A percentile compares a stretch with the other conserved stretches of the same genome.
phyloP scores from a whole-genome alignment of 2,113 vertebrate genomes.

The Paratilapia polleni region DNA sequence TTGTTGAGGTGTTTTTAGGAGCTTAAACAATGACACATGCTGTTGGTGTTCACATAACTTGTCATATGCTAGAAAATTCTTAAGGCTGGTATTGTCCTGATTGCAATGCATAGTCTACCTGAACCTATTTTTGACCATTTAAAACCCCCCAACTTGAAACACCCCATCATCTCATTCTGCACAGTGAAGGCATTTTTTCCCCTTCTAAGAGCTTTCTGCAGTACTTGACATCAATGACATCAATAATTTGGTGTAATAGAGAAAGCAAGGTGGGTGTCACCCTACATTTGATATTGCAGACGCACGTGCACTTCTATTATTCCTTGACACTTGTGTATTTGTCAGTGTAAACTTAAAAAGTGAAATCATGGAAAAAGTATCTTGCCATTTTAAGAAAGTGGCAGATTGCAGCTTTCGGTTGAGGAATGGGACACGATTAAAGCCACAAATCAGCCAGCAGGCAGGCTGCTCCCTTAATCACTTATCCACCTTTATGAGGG shows the following conservation, averaged over 20 bases:
- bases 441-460: conserved; percentile 11
- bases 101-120: not conserved
- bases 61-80: not conserved
- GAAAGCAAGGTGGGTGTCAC: not conserved
- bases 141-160: not conserved
- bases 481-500: conserved; percentile 11
- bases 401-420: not conserved
- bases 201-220: conserved; percentile 32
- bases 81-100: not conserved
- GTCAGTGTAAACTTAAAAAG: not conserved
- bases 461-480: not conserved
- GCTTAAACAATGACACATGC: too few relatives aligned
- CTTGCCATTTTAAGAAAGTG: not conserved
- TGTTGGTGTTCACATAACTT: not conserved
- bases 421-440: conserved; percentile 8
- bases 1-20: not conserved
- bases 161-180: conserved; percentile 3
- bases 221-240: conserved; percentile 49
- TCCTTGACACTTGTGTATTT: not conserved
- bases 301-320: not conserved
- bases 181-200: not conserved
- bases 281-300: not conserved
- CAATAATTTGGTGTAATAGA: conserved; percentile 47
- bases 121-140: not conserved
- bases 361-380: not conserved